Evolutionary conservation across 2,113 vertebrate genomes (phyloP), one percentile per base, ranked within the genome.

Genomic region (Glaucidium brasilianum): DNA sequence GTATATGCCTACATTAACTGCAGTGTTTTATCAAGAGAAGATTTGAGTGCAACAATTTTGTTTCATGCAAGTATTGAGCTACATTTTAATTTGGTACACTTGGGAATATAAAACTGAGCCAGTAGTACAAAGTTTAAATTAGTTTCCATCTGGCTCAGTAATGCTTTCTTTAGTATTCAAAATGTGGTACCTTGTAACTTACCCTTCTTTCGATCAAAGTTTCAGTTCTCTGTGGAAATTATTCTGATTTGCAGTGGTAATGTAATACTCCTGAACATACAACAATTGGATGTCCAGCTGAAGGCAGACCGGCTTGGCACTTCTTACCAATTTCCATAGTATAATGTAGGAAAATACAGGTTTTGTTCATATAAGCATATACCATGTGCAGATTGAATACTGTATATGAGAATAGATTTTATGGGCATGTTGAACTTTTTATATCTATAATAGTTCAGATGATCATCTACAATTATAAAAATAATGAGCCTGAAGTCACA

Each of bases 61-160:
- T 60, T 96, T 79, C 68, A 37, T 75, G 45, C 60, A 80, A 87
- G 69, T 64, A 55, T 69, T 59, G 68, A 84, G 58, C 60, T 82
- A 66, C 29, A 41, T 91, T 94, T 90, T 94, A 91, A 92, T 92
- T 91, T 85, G 45, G 35, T 92, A n/a, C 76, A n/a, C 68, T 89
- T 72, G 79, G 55, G 73, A 94, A 85, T 85, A 64, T n/a, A 81
- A 80, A 94, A 78, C 68, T 75, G 80, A 96, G 80, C 80, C 91
- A 79, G 74, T 92, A 94, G 60, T 82, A 94, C 77, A 43, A 87
- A 89, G 88, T 95, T 92, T 94, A 96, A 95, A 96, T 94, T 92
- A 81, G 86, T 94, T 97, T 94, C 96, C 91, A 92, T 94, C 94
- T 95, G 94, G 62, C 74, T 92, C 49, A 34, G 84, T 56, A 92